Evolutionary conservation across 2,113 vertebrate species (phyloP), one percentile per base, ranked within the genome.

Genomic region (Falco punctatus): DNA sequence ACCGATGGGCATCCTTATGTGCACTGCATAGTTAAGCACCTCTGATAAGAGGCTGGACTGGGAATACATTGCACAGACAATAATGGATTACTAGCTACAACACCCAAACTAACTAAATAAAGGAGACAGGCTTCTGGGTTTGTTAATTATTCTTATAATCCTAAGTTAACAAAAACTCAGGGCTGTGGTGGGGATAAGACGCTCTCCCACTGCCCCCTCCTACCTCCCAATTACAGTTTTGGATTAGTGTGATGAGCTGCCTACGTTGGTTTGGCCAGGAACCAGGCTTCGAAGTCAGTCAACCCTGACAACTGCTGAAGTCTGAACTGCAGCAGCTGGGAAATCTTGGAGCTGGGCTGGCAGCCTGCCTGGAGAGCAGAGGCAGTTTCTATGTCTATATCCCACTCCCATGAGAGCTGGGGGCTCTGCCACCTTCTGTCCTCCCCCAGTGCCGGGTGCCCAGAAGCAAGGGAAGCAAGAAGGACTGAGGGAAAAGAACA

Each of bases 121-220:
- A 95, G 32, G 51, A 97, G 24, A 49, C 51, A 74, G 54, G 27
- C 24, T 88, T 94, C 52, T 42, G 52, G 13, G 16, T 70, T 83
- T 81, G 52, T 83, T 90, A 74, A 57, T 96, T 91, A 93, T 73
- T 97, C 83, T 74, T 78, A 35, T 81, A 95, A 96, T 93, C 88
- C 92, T 79, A 35, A 55, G 0, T 74, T 92, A 75, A n/a, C 82
- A 92, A 95, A 97, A 96, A 64, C 78, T 88, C 61, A 59, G 17
- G 40, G 32, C 57, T 88, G 59, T 67, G 81, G 26, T 67, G 67
- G 51, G 92, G 55, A 93, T 92, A 92, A 90, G 67, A 61, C 2
- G 0, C 28, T 88, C 66, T 93, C 46, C 35, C 61, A 58, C 18
- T 80, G 35, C 26, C 58, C 11, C 35, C 49, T 87, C 54, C 65